These are phyloP conservation scores for Synanthedon myopaeformis DNA, from an alignment of 2,888 invertebrate genomes.

Conservation along the genomic window DNA sequence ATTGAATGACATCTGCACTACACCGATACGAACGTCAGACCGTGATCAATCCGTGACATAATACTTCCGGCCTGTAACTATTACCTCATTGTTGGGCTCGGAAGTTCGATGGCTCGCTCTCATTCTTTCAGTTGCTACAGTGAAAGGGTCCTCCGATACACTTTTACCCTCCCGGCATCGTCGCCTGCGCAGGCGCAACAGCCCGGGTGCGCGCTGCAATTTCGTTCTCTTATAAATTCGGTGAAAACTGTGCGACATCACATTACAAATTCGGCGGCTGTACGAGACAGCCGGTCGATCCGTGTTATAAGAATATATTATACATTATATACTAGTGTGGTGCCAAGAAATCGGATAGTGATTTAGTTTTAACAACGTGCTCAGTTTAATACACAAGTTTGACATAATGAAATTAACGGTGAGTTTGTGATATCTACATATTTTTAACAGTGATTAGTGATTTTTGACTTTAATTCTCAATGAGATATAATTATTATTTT, in stretches of 20 bases:
- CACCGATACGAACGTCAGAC: conserved; percentile 39
- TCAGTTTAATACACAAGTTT: conserved; percentile 45
- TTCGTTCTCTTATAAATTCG: conserved; percentile 66
- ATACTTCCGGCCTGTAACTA: conserved; percentile 47
- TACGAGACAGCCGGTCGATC: conserved; percentile 49
- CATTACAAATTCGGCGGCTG: conserved; percentile 69
- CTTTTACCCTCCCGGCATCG: conserved; percentile 56
- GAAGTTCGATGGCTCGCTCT: conserved; percentile 56
- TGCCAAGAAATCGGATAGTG: conserved; percentile 41
- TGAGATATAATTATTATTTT: too few species aligned
- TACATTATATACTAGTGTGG: conserved; percentile 24
- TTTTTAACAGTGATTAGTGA: not conserved
- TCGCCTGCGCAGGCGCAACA: conserved; percentile 26
- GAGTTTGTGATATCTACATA: conserved; percentile 39
- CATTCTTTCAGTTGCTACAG: conserved; percentile 62
- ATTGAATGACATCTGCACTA: conserved; percentile 26
- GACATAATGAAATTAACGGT: conserved; percentile 67
- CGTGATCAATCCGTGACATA: conserved; percentile 48
- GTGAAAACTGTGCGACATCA: conserved; percentile 59
- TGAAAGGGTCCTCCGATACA: conserved; percentile 66
- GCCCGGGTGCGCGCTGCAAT: conserved; percentile 22
- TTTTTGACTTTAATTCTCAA: not conserved
- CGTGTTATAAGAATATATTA: conserved; percentile 19
- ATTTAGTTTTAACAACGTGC: conserved; percentile 54
- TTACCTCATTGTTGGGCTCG: conserved; percentile 62